Evolutionary conservation across 2,888 invertebrate species (phyloP), one percentile per base, ranked within the genome.

Genomic region (Nesidiocoris tenuis): DNA sequence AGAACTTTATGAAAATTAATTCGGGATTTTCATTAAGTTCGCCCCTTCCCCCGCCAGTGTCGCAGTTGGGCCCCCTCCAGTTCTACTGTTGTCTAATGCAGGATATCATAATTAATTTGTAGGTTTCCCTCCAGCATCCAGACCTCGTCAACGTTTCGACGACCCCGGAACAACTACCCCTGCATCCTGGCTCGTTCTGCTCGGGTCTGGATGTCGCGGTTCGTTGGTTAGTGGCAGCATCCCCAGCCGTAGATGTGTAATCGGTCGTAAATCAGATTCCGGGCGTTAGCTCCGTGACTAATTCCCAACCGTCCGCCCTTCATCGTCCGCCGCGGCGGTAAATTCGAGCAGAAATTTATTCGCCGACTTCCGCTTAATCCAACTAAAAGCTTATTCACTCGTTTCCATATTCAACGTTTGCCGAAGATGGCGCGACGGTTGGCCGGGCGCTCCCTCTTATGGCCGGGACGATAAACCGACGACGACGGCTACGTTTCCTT

Each of bases 1-100:
- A 21, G 61, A 72, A 72, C 72, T 72, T 72, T 72, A 72, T 72
- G 72, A 72, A 72, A 72, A 72, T 72, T 72, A 72, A 72, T 72
- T 72, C 72, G 72, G 61, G 72, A 56, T 72, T 72, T 72, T 72
- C 72, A 72, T 72, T 72, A 72, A 72, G 72, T 72, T 72, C n/a
- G 54, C 63, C 54, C 72, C 61, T 61, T 21, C 54, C 72, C 63
- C 61, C 61, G 72, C 61, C 61, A 23, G 3, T n/a, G 3, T 59
- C 59, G 61, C 61, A 12, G 54, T 39, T 21, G n/a, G n/a, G 25
- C 54, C 72, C 61, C 72, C 12, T 61, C 61, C 61, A 54, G 21
- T 56, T 56, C 22, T 55, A 54, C 22, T 18, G 7, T 61, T 72
- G 72, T 72, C 72, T 72, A 63, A 63, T 61, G 63, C 72, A 61